Base-by-base conservation (phyloP, 30 jellyfish, hydroid and myxozoan genomes). In the Haliclystus octoradiatus region DNA sequence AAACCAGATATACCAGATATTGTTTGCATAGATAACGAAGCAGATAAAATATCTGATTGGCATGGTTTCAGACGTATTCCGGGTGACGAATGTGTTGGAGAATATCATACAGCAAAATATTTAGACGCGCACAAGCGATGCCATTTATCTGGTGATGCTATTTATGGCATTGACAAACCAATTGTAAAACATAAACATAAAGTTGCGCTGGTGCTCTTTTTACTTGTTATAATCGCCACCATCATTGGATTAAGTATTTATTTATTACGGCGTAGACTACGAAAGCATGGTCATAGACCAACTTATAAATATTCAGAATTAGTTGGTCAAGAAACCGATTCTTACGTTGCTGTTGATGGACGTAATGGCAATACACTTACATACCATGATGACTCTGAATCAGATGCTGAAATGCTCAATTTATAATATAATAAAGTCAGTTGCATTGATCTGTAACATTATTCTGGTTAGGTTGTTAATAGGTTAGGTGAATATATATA, bases 31-130 rank as follows among this genome's bases (percentile, higher is more conserved):
- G 26, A 57, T 26, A 57, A 57, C 13, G 31, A 57, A 26, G 26
- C 26, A 5, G 26, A 57, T 13, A 26, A 57, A 15, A 57, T 15
- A 4, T 57, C 31, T 4, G 69, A 57, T 26, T 15, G 31, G 69
- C 26, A 57, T 57, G 69, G 32, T 57, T 57, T n/a, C 69, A 12
- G 31, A 12, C 69, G 31, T 26, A 57, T 57, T 13, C 69, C 69
- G 23, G 69, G 57, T 19, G 57, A 40, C 57, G 19, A 9, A 19
- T 40, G 57, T 19, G 57, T 40, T 9, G 57, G 57, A 5, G 19
- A 40, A 40, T 9, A 40, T 40, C 57, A 40, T 19, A 40, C 57
- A 40, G 14, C 9, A 19, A 40, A 40, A 40, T 40, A 5, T 9
- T 5, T 40, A 5, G 57, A 40, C 19, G 57, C 57, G 9, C 57